phyloP scores from a whole-genome alignment of 1,140 invertebrate genomes.

The Bombus turneri region DNA sequence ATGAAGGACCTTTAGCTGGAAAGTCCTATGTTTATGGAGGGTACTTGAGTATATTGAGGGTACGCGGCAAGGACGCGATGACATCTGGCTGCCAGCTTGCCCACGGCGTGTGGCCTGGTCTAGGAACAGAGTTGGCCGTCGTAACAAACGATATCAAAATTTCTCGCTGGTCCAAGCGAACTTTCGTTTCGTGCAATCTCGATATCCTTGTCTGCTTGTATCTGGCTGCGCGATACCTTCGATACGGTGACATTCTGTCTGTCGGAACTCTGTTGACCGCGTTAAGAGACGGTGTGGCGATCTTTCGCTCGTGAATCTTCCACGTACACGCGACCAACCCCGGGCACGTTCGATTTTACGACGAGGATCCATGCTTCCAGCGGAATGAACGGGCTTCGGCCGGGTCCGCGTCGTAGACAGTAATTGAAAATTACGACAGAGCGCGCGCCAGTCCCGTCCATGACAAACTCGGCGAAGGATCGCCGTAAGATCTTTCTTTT shows the following conservation, averaged over 20 bases:
- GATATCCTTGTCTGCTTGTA: not conserved
- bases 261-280: no score
- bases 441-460: not conserved
- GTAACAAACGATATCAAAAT: constrained; percentile 72
- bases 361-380: not conserved
- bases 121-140: no score
- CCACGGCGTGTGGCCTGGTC: no score
- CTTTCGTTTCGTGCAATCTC: not conserved
- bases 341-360: constrained; percentile 60
- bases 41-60: no score
- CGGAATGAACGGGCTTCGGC: constrained; percentile 32
- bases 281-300: not conserved
- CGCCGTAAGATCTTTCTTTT: constrained; percentile 18
- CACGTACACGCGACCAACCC: constrained; percentile 10
- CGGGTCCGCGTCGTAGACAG: constrained; percentile 26
- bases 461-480: not conserved
- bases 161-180: constrained; percentile 26
- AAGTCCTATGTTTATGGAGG: no score
- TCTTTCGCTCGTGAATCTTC: not conserved
- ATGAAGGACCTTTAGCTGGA: no score
- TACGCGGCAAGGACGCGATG: no score
- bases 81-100: no score
- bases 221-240: no score
- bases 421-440: constrained; percentile 65
- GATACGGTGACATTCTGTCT: not conserved